Evolutionary conservation across 2,888 invertebrate genomes (phyloP), one percentile per base, ranked within the genome.

Genomic region (Leptinotarsa rubiginosa): DNA sequence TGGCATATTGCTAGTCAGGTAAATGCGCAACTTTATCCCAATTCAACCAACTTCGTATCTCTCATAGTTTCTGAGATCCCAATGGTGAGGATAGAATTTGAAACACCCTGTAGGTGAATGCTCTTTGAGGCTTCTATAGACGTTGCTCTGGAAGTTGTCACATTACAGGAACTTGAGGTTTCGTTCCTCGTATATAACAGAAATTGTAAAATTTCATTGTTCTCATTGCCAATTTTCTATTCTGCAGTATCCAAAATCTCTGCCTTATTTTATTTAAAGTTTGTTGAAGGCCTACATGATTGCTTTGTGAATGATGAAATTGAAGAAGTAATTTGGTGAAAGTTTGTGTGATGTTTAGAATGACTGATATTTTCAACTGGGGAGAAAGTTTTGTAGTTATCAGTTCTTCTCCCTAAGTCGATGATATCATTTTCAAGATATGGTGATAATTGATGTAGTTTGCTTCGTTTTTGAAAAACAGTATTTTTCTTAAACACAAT

Each of bases 61-160:
- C n/a, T n/a, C n/a, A n/a, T n/a, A n/a, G n/a, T n/a, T n/a, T n/a
- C n/a, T n/a, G n/a, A n/a, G n/a, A n/a, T n/a, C n/a, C n/a, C n/a
- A n/a, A n/a, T n/a, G n/a, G n/a, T n/a, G n/a, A n/a, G n/a, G n/a
- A n/a, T n/a, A n/a, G n/a, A n/a, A n/a, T n/a, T n/a, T n/a, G n/a
- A n/a, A n/a, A n/a, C n/a, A n/a, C n/a, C n/a, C n/a, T n/a, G n/a
- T n/a, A n/a, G 3, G 66, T 16, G n/a, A 22, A 65, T 15, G 3
- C 20, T 49, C 66, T 66, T 4, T 49, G n/a, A 20, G 25, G 66
- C 22, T 47, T 47, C 0, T 13, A 16, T n/a, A 66, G 66, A 15
- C 66, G 49, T 5, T 22, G 16, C 20, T n/a, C 49, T 20, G 66
- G 50, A 66, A 66, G 66, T 47, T 66, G 66, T 49, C 66, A 49